Base-by-base conservation (phyloP, 2,113 vertebrate genomes). In the Tapirus terrestris region DNA sequence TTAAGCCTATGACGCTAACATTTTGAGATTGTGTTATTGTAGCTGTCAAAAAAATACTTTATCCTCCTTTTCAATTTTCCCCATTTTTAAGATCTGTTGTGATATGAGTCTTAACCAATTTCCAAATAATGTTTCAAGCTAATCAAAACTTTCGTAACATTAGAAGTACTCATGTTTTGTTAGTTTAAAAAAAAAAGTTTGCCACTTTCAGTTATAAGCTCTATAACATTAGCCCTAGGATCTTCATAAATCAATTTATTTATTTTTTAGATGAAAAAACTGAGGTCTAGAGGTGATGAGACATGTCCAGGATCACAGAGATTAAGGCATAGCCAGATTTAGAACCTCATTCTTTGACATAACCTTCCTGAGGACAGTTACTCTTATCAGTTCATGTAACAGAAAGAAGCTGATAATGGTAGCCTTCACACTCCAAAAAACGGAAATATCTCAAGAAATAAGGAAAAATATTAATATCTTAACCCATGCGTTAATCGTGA, bases 131-230 rank as follows among this genome's bases (percentile, higher is more conserved):
- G 14, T 93, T 89, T 84, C 67, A 84, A 91, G 48, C 77, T 92
- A 97, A 80, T 80, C 68, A 89, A 13, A 94, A 39, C 51, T 91
- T 91, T 68, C 81, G 48, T 90, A 93, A 86, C 23, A 36, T 84
- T 60, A 84, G 17, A 92, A 95, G n/a, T 70, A 45, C 20, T 80
- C 5, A 43, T 79, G 48, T 77, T 91, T 91, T 61, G 45, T 76
- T 97, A 86, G 31, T 94, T 91, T 1, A 23, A 73, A 77, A 65
- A 75, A 67, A 48, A 48, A 48, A 2, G 14, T 67, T 86, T 80
- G 58, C 36, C 13, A 33, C n/a, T n/a, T 96, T 81, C 2, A 27
- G 0, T 75, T 91, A 58, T 8, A 95, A 45, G 5, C 36, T 89
- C 25, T 2, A 1, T 82, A 76, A 25, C 25, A 61, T 73, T 94